Conservation (phyloP, 2,113 vertebrate genomes). For the Bubalus kerabau region DNA sequence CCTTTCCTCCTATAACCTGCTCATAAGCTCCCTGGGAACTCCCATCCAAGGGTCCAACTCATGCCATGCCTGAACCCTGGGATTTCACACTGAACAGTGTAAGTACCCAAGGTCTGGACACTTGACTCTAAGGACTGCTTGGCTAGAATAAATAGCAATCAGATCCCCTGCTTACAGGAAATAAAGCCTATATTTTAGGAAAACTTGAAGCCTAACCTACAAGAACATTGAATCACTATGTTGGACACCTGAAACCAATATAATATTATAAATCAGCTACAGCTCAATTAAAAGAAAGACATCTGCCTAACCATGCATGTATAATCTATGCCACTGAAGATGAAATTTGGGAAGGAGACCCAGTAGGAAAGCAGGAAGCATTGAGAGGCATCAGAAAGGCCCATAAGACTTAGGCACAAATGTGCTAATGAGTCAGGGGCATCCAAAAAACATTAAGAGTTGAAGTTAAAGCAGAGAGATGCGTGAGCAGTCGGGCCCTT, state of each 20-base stretch:
- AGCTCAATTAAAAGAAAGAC: not conserved
- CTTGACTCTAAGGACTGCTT: fast-evolving
- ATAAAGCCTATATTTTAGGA: not conserved
- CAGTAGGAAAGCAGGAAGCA: not conserved
- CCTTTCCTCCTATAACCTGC: too few relatives aligned
- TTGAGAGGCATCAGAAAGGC: too few relatives aligned
- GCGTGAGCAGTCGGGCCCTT: fast-evolving
- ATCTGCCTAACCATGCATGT: not conserved
- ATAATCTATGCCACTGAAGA: not conserved
- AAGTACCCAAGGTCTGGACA: not conserved
- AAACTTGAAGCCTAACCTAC: not conserved
- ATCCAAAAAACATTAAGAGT: not conserved
- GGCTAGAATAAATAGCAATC: not conserved
- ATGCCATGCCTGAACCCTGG: not conserved
- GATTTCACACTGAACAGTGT: not conserved
- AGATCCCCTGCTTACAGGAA: not conserved
- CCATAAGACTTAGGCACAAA: not conserved
- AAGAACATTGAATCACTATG: not conserved
- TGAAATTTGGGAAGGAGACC: not conserved
- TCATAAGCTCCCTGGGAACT: not conserved
- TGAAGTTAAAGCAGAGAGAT: not conserved
- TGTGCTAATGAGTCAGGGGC: not conserved
- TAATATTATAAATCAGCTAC: not conserved
- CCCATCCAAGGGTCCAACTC: not conserved
- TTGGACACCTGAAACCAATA: not conserved